Evolutionary conservation across 2,888 invertebrate genomes (phyloP), one percentile per base, ranked within the genome.

Genomic region (Orthonevra nobilis): DNA sequence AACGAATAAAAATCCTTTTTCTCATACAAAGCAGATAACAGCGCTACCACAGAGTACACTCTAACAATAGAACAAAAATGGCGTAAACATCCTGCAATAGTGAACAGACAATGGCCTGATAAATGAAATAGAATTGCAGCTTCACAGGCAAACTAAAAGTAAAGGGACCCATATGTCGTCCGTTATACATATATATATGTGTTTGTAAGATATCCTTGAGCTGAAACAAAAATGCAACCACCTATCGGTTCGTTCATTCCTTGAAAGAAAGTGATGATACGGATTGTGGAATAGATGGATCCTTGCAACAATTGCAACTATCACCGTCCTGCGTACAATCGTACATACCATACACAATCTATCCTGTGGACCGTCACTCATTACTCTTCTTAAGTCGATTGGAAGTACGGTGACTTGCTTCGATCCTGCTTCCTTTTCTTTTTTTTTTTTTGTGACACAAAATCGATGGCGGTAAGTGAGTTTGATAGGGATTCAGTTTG

Each of bases 371-470:
- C 54, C 58, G 46, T 36, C 66, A 73, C 66, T 79, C 77, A 79
- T 79, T 73, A 73, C 60, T 73, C 79, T 79, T 79, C 73, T 73
- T 77, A 73, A 79, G 73, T 77, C 79, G 60, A 73, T 68, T 73
- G 64, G 34, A 64, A 68, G 66, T 46, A 68, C 48, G 66, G 36
- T 23, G 23, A 5, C 23, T 23, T 3, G 23, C 23, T 23, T 68
- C 69, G 46, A 54, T 15, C 48, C 56, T 73, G 44, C 66, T 73
- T 66, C 79, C 64, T 73, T 73, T 79, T 73, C 73, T 73, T 79
- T 73, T 79, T 73, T 73, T 79, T 79, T n/a, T n/a, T n/a, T n/a
- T n/a, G n/a, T 79, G 79, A 68, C 79, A 73, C 19, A 73, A 73
- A 79, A 79, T 79, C 79, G 73, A 79, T 79, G 66, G 56, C 26